Conservation (phyloP, 2,113 vertebrate species). For the Chelonoidis abingdonii region DNA sequence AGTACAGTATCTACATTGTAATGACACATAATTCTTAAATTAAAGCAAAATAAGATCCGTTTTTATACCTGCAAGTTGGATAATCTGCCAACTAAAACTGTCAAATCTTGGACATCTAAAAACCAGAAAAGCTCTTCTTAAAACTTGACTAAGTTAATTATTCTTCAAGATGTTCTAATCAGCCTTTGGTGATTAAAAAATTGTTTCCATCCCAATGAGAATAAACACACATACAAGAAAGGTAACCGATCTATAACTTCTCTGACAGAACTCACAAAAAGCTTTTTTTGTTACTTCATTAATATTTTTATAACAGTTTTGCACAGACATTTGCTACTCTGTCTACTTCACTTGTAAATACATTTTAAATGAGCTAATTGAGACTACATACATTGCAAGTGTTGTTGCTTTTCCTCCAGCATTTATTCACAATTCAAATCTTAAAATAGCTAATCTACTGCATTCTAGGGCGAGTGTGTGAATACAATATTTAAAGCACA, state of each 20-base stretch:
- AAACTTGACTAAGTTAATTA: constrained; percentile 24
- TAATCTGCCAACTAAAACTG: constrained; percentile 54
- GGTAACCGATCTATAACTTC: constrained; percentile 63
- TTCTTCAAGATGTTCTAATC: constrained; percentile 62
- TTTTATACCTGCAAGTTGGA: constrained; percentile 11
- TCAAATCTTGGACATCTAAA: constrained; percentile 30
- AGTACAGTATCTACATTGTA: neutral
- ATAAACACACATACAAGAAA: constrained; percentile 74
- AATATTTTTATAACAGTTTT: constrained; percentile 60
- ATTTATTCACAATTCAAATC: constrained; percentile 81
- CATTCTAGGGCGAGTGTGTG: constrained; percentile 74
- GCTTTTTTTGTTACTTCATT: constrained; percentile 72
- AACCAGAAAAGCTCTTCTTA: constrained; percentile 34
- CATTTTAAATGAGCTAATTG: constrained; percentile 81
- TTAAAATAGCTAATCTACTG: constrained; percentile 82
- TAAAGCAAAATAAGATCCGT: constrained; percentile 39
- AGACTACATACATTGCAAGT: constrained; percentile 78
- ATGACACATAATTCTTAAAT: constrained; percentile 39
- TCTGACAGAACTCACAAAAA: constrained; percentile 76
- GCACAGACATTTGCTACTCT: constrained; percentile 77
- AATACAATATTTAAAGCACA: constrained; percentile 79
- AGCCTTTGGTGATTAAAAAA: constrained; percentile 41
- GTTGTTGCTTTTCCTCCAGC: constrained; percentile 74
- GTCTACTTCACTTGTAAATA: constrained; percentile 79
- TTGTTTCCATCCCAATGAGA: constrained; percentile 67